Conservation (phyloP, 1,140 invertebrate genomes). For the Nautilus pompilius region DNA sequence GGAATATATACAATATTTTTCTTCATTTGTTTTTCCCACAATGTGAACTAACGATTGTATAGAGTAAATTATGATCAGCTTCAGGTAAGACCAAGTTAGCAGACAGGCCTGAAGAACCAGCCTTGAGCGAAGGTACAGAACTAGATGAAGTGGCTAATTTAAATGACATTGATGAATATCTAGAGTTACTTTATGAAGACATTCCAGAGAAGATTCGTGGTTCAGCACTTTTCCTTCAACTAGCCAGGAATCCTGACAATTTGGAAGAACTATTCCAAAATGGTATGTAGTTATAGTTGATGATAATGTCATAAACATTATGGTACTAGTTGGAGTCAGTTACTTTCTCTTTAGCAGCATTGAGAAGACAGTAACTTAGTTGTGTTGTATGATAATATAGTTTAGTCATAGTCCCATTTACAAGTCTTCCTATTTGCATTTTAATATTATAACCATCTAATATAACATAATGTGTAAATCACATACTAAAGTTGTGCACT, state of each 20-base stretch:
- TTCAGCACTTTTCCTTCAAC: slow-evolving; percentile 83
- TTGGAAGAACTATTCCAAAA: slow-evolving; percentile 81
- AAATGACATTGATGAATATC: slow-evolving; percentile 77
- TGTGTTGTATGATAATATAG: no score
- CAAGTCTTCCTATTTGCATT: no score
- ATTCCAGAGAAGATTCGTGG: slow-evolving; percentile 89
- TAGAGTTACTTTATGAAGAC: slow-evolving; percentile 94
- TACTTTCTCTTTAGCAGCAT: no score
- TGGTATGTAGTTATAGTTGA: slow-evolving; percentile 19
- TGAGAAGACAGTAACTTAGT: no score
- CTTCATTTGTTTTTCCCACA: not conserved
- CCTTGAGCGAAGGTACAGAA: slow-evolving; percentile 46
- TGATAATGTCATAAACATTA: not conserved
- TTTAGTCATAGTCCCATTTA: no score
- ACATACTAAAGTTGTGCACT: no score
- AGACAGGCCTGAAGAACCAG: slow-evolving; percentile 48
- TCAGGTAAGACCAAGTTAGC: slow-evolving; percentile 46
- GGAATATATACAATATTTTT: no score
- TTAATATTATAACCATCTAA: no score
- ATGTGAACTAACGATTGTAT: no score
- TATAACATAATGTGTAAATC: no score
- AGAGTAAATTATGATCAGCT: slow-evolving; percentile 14
- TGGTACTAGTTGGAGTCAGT: no score
- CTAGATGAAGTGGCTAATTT: slow-evolving; percentile 70
- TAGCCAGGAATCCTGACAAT: slow-evolving; percentile 91